These are phyloP conservation scores for Myiopsitta monachus DNA, from an alignment of 2,113 vertebrate genomes.

Conservation along the genomic window DNA sequence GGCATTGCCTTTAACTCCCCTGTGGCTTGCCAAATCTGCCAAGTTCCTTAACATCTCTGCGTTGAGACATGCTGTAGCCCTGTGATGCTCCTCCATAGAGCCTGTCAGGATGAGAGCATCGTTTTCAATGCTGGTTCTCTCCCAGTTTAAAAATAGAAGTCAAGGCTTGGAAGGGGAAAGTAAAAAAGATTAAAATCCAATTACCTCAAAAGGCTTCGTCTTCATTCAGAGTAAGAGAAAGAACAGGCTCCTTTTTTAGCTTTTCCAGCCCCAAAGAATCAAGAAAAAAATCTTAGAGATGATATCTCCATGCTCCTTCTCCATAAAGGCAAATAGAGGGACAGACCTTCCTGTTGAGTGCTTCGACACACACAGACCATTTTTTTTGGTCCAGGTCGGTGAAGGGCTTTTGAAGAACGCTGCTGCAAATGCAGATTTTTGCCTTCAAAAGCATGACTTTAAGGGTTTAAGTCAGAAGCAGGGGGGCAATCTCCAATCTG, in stretches of 20 bases:
- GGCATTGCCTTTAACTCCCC: constrained; percentile 44
- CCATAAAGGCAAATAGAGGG: neutral
- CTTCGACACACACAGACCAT: neutral
- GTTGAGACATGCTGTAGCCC: neutral
- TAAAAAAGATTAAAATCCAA: neutral
- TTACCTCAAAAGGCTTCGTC: neutral
- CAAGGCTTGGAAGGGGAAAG: neutral
- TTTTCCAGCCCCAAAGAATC: neutral
- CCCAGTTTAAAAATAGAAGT: neutral
- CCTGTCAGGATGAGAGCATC: neutral
- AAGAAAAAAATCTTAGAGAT: neutral
- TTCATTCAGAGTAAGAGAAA: neutral
- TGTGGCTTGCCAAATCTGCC: neutral
- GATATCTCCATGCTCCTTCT: neutral
- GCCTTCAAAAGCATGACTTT: neutral
- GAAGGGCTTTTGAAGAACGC: neutral
- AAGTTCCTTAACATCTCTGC: neutral
- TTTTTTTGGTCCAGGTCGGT: neutral
- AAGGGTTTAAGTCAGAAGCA: neutral
- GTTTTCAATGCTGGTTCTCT: neutral
- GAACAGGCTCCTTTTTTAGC: neutral
- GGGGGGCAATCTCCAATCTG: neutral
- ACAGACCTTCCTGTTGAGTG: neutral
- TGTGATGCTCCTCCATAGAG: neutral
- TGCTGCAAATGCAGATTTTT: neutral